These are phyloP conservation scores for Xanthorhoe spadicearia DNA, from an alignment of 2,888 invertebrate genomes.

Conservation along the genomic window DNA sequence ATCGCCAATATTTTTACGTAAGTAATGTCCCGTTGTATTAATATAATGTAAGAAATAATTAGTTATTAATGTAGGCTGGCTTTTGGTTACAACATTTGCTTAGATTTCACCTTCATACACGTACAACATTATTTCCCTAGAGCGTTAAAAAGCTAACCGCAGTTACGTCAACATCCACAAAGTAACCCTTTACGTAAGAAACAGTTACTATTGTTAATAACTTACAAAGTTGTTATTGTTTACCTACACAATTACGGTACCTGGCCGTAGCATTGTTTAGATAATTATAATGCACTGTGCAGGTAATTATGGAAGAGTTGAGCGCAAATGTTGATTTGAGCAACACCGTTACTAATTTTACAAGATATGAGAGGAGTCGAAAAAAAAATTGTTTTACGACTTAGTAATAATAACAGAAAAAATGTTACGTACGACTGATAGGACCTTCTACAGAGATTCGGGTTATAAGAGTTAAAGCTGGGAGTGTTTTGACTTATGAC, in stretches of 20 bases:
- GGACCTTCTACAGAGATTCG: too few relatives aligned
- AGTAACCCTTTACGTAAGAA: conserved; percentile 37
- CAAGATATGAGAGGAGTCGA: neutral
- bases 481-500: too few relatives aligned
- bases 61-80: too few relatives aligned
- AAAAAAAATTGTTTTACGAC: neutral
- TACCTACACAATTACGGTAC: conserved; percentile 40
- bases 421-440: too few relatives aligned
- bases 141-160: conserved; percentile 64
- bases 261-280: conserved; percentile 31
- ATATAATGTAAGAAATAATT: too few relatives aligned
- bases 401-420: too few relatives aligned
- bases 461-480: too few relatives aligned
- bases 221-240: conserved; percentile 48
- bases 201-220: conserved; percentile 42
- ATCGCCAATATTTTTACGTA: too few relatives aligned
- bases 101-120: neutral
- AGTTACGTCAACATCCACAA: conserved; percentile 47
- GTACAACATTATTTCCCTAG: neutral
- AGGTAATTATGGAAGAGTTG: conserved; percentile 12
- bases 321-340: neutral
- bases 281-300: conserved; percentile 19
- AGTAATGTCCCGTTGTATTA: too few relatives aligned
- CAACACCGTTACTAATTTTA: neutral
- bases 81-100: too few relatives aligned